A percentile compares a stretch with the other conserved stretches of the same genome.
Evolutionary conservation across 35 echinoderm and acorn worm genomes (phyloP).

Genomic region (Lytechinus pictus): DNA sequence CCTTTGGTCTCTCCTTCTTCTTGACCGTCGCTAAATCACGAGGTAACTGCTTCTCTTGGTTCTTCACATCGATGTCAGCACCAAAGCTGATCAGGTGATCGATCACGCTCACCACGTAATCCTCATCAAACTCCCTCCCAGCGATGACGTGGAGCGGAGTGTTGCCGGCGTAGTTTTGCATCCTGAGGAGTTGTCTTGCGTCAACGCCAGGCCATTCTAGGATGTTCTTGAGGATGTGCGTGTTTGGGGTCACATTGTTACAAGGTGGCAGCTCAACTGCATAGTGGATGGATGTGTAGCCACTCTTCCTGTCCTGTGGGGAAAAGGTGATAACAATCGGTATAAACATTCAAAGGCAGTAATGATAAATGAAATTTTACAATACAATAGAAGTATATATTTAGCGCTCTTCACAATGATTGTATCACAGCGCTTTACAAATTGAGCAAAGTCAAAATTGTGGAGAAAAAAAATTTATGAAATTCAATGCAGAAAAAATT

Average conservation of each 20-base stretch:
- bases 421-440: too few species aligned
- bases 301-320: constrained; percentile 61
- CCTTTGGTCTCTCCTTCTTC: constrained; percentile 10
- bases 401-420: too few species aligned
- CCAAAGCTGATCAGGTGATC: constrained; percentile 6
- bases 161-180: constrained; percentile 60
- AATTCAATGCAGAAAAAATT: too few species aligned
- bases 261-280: constrained; percentile 34
- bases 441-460: too few species aligned
- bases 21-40: background rate
- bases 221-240: constrained; percentile 40
- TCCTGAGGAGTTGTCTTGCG: constrained; percentile 48
- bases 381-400: too few species aligned
- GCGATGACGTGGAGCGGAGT: constrained; percentile 73
- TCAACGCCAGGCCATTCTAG: constrained; percentile 28
- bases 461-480: too few species aligned
- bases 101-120: constrained; percentile 3
- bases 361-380: too few species aligned
- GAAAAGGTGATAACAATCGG: too few species aligned
- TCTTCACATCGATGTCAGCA: background rate
- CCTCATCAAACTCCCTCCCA: constrained; percentile 6
- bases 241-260: background rate
- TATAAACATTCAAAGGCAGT: too few species aligned
- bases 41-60: background rate
- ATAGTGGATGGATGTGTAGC: constrained; percentile 70